phyloP scores from a whole-genome alignment of 2,888 invertebrate genomes.

The Ctenicera cuprea region DNA sequence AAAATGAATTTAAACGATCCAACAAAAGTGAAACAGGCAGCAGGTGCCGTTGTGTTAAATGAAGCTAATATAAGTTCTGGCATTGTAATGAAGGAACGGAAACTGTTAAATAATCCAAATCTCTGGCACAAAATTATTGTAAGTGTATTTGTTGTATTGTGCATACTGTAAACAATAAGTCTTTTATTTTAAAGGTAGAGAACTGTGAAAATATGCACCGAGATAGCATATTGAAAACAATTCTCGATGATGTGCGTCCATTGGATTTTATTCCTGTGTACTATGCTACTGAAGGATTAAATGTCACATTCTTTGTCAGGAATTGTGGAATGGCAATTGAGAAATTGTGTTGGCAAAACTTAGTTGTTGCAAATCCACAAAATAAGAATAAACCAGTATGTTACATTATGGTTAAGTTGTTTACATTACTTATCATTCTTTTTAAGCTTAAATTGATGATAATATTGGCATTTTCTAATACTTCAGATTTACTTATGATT shows the following conservation, averaged over 20 bases:
- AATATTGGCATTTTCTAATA: constrained; percentile 71
- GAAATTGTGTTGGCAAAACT: constrained; percentile 71
- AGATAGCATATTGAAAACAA: constrained; percentile 70
- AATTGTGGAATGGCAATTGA: constrained; percentile 74
- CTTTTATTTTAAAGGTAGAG: constrained; percentile 62
- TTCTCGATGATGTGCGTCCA: constrained; percentile 72
- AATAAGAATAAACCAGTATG: constrained; percentile 61
- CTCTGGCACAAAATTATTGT: constrained; percentile 43
- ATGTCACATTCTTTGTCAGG: constrained; percentile 71
- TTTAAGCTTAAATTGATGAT: constrained; percentile 69
- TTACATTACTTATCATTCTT: too few relatives aligned
- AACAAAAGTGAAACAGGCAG: constrained; percentile 4
- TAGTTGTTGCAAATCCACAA: constrained; percentile 67
- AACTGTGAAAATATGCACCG: constrained; percentile 67
- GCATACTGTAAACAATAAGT: too few relatives aligned
- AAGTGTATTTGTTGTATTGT: too few relatives aligned
- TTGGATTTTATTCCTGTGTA: constrained; percentile 73
- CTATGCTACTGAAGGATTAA: constrained; percentile 68
- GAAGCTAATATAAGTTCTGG: constrained; percentile 12
- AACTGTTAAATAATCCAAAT: constrained; percentile 26
- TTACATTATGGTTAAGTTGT: too few relatives aligned
- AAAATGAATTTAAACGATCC: constrained; percentile 20
- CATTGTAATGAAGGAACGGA: constrained; percentile 22
- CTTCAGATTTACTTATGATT: constrained; percentile 71
- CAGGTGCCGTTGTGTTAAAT: constrained; percentile 24